Base-by-base conservation (phyloP, 1,140 invertebrate species). In the Drosophila sp. region DNA sequence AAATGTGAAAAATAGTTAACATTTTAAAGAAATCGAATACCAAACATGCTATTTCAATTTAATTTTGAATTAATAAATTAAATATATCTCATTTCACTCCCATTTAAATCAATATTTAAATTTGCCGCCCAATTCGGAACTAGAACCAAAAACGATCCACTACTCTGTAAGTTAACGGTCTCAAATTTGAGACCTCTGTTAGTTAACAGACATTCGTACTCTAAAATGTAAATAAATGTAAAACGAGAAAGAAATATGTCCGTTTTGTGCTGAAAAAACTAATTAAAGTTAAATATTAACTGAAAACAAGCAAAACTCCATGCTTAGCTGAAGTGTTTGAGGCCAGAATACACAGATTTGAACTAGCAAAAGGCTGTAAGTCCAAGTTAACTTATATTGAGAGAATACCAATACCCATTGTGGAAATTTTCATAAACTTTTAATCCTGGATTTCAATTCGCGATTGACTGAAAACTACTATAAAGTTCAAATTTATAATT, bases 181-280 rank as follows among this genome's bases (percentile, higher is more conserved):
- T 38, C 35, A 38, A 38, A 38, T 38, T 8, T 38, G 35, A 38
- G 35, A 38, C 35, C 35, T 11, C 35, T 38, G n/a, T n/a, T n/a
- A n/a, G 35, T 38, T 38, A 44, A 44, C 1, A 17, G 8, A 50
- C 6, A 50, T 50, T 50, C 4, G 1, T 38, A 38, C 23, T 50
- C 25, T 23, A 50, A 50, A 50, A 50, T 10, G 44, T 50, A 50
- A 50, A 50, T 50, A 50, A 50, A 50, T 50, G 44, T 50, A 27
- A 50, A 27, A 50, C 23, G 27, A 50, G 3, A 27, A 50, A 50
- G 27, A 27, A 44, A 44, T 5, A 44, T 25, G 7, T 50, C 44
- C 7, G 23, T 25, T 27, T 50, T 10, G 23, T 27, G 44, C 44
- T 27, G 3, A 0, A 8, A 4, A 50, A 50, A 50, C 25, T 50